phyloP scores from a whole-genome alignment of 2,113 vertebrate species.

The Onychostruthus taczanowskii region DNA sequence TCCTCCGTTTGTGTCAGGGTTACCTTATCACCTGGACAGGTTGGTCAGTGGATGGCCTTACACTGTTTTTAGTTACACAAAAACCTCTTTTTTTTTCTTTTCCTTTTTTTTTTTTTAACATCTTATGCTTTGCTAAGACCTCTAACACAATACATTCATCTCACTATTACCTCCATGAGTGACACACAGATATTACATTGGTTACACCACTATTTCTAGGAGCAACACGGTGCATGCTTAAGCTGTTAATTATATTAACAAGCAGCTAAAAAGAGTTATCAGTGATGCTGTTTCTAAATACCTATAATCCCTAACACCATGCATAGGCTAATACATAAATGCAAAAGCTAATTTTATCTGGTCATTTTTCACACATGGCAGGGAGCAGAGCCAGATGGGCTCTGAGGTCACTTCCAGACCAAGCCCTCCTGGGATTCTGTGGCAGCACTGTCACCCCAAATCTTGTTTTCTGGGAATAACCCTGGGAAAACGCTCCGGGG shows the following conservation, averaged over 20 bases:
- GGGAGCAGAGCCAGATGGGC: fast-evolving
- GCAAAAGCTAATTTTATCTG: neutral
- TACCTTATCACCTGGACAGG: neutral
- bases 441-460: neutral
- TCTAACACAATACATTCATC: neutral
- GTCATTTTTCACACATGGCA: neutral
- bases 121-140: neutral
- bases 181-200: neutral
- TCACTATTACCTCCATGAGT: neutral
- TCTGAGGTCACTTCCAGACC: too few relatives aligned
- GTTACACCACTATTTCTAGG: neutral
- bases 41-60: neutral
- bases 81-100: neutral
- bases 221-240: neutral
- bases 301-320: neutral
- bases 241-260: neutral
- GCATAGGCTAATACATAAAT: neutral
- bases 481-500: too few relatives aligned
- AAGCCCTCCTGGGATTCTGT: neutral
- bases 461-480: neutral
- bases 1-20: neutral
- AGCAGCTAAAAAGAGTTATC: neutral
- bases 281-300: neutral
- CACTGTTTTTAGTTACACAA: neutral
- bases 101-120: neutral